A percentile compares a stretch with the other conserved stretches of the same genome.
Evolutionary conservation across 2,113 vertebrate genomes (phyloP).

Genomic region (Meleagris gallopavo): DNA sequence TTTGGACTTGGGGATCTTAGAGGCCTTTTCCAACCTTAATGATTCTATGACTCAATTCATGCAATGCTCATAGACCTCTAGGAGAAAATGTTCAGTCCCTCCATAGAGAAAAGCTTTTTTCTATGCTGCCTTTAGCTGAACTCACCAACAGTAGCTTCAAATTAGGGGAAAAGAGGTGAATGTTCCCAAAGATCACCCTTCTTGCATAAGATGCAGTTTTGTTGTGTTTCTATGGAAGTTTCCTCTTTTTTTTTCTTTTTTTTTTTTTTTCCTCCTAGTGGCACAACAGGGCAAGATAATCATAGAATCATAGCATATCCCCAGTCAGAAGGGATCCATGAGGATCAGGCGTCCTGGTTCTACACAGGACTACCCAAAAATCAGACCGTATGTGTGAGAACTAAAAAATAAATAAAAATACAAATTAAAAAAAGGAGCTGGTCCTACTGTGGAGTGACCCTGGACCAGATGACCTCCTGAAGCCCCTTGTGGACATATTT

Average conservation of each 20-base stretch:
- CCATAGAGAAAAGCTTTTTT: not conserved
- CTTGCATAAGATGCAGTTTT: rapidly evolving
- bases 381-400: no score
- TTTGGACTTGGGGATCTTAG: not conserved
- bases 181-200: not conserved
- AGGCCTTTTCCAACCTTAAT: not conserved
- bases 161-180: not conserved
- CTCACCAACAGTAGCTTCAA: not conserved
- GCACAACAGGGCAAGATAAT: not conserved
- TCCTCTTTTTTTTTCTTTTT: not conserved
- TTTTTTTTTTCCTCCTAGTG: not conserved
- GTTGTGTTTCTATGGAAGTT: not conserved
- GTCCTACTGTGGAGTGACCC: not conserved
- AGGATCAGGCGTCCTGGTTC: no score
- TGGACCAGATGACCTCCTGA: not conserved
- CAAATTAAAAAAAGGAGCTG: not conserved
- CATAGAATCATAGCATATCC: no score
- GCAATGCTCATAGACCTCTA: rapidly evolving
- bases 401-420: not conserved
- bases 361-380: no score
- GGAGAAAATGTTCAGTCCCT: not conserved
- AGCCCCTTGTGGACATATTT: constrained; percentile 20
- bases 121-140: not conserved
- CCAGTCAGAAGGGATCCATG: no score
- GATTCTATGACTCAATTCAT: not conserved